Conservation (phyloP, 2,113 vertebrate genomes). For the Alectura lathami region DNA sequence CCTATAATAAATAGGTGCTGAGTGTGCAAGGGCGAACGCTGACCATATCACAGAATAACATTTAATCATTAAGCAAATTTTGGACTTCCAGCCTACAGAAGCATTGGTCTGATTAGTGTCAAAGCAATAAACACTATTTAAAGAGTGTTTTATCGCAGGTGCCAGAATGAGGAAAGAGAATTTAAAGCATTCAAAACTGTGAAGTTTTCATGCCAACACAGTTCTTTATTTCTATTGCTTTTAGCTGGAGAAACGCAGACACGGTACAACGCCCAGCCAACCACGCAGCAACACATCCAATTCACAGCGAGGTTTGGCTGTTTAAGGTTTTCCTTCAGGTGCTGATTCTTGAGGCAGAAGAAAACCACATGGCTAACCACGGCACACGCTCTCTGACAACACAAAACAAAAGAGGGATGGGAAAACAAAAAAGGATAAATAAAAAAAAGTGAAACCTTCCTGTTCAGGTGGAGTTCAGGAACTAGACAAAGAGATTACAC, state of each 20-base stretch:
- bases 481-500: not conserved
- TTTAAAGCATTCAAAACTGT: not conserved
- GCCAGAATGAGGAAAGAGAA: not conserved
- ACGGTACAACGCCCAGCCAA: not conserved
- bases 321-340: slow-evolving; percentile 11
- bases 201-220: not conserved
- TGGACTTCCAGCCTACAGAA: not conserved
- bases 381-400: not conserved
- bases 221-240: not conserved
- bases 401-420: not conserved
- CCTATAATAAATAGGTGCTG: not conserved
- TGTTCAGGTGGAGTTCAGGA: not conserved
- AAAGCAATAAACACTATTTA: not conserved
- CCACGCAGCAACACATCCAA: slow-evolving; percentile 19
- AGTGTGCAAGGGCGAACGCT: not conserved
- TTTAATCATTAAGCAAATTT: not conserved
- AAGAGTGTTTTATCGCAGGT: not conserved
- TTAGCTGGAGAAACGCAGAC: not conserved
- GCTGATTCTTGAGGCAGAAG: not conserved
- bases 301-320: not conserved
- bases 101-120: not conserved
- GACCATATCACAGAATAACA: not conserved
- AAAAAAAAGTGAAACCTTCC: not conserved
- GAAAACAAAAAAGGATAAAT: not conserved
- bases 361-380: not conserved